phyloP scores from a whole-genome alignment of 2,888 invertebrate genomes.

The Machimus rusticus region DNA sequence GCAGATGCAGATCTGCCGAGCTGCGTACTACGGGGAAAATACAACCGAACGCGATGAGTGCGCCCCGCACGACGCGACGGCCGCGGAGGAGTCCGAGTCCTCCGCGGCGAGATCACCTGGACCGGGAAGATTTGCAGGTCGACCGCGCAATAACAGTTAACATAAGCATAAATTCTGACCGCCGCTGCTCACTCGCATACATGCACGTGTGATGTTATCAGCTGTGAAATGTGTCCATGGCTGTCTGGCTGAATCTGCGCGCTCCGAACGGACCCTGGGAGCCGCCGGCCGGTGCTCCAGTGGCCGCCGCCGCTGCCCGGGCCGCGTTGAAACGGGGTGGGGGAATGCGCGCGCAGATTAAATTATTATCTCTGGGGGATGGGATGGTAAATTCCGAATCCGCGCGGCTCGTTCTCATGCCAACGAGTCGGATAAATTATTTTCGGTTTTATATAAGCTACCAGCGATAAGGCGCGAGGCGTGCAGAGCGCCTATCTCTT shows the following conservation, averaged over 20 bases:
- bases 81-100: not conserved
- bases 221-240: constrained; percentile 40
- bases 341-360: constrained; percentile 20
- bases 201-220: constrained; percentile 40
- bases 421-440: constrained; percentile 17
- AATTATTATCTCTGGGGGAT: constrained; percentile 39
- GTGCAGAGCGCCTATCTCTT: constrained; percentile 30
- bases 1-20: not conserved
- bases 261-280: not conserved
- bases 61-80: not conserved
- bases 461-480: constrained; percentile 22
- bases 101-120: constrained; percentile 8
- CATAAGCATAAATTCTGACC: constrained; percentile 40
- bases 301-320: not conserved
- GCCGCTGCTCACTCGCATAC: constrained; percentile 20
- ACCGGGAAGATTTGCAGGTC: constrained; percentile 22
- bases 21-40: not conserved
- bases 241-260: constrained; percentile 24
- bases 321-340: constrained; percentile 26
- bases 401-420: not conserved
- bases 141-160: constrained; percentile 38
- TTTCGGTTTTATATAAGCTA: constrained; percentile 29
- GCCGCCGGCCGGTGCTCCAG: not conserved
- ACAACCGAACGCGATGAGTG: not conserved
- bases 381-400: constrained; percentile 9